phyloP scores from a whole-genome alignment of 2,113 vertebrate species.

The Tretioscincus oriximinensis region DNA sequence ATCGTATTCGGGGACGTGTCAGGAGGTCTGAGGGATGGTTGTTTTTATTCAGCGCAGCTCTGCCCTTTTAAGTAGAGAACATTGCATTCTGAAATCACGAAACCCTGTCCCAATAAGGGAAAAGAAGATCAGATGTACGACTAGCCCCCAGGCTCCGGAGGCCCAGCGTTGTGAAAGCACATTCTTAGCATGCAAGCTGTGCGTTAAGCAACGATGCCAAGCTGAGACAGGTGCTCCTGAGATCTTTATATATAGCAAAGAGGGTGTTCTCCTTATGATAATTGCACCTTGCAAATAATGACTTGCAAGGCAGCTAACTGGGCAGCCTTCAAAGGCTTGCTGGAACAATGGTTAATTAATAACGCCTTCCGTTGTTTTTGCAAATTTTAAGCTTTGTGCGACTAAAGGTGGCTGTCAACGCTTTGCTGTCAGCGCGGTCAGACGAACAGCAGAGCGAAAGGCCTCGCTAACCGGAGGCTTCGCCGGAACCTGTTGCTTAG shows the following conservation, averaged over 20 bases:
- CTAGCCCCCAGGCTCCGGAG: slow-evolving; percentile 8
- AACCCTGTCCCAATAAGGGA: background rate
- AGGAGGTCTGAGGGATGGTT: background rate
- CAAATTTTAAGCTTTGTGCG: background rate
- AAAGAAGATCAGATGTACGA: slow-evolving; percentile 1
- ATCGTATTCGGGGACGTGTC: background rate
- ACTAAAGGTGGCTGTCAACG: background rate
- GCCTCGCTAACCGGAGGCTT: background rate
- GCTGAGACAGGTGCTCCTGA: slow-evolving; percentile 27
- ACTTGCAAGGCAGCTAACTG: slow-evolving; percentile 34
- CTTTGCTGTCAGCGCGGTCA: slow-evolving; percentile 17
- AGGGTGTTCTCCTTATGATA: slow-evolving; percentile 47
- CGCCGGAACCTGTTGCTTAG: background rate
- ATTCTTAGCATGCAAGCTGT: slow-evolving; percentile 46
- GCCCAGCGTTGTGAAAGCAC: slow-evolving; percentile 45
- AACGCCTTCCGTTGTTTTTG: background rate
- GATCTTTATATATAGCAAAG: slow-evolving; percentile 28
- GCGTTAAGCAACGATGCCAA: slow-evolving; percentile 44
- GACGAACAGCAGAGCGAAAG: background rate
- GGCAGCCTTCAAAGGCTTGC: slow-evolving; percentile 43
- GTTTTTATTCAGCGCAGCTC: background rate
- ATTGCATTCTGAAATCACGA: slow-evolving; percentile 4
- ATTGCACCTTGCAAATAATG: slow-evolving; percentile 46
- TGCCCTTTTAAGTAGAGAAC: background rate
- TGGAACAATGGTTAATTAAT: slow-evolving; percentile 51